phyloP scores from a whole-genome alignment of 2,113 vertebrate genomes.

The Zosterops pallidus region DNA sequence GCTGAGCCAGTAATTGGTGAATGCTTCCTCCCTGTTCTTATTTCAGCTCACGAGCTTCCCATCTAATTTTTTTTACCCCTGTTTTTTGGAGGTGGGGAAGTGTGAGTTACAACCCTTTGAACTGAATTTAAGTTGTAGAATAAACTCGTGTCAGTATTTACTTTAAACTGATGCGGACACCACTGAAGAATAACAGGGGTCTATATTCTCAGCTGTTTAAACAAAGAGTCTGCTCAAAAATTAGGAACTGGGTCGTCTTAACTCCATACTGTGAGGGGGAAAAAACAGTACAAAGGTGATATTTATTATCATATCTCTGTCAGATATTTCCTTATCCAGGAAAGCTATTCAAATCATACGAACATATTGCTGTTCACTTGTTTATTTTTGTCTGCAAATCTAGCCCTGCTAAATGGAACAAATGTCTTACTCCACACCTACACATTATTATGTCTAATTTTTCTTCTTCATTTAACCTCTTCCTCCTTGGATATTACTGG shows the following conservation, averaged over 20 bases:
- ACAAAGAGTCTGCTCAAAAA: background rate
- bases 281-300: background rate
- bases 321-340: background rate
- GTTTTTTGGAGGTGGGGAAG: accelerated
- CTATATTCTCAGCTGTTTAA: background rate
- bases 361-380: background rate
- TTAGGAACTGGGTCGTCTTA: background rate
- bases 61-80: background rate
- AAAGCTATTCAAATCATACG: background rate
- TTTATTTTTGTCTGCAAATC: background rate
- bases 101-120: background rate
- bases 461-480: background rate
- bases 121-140: background rate
- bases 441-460: background rate
- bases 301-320: background rate
- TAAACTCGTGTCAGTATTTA: background rate
- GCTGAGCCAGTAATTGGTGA: accelerated
- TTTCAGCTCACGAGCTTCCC: background rate
- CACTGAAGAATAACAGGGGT: background rate
- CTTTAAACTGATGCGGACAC: background rate
- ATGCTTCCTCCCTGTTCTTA: background rate
- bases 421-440: background rate
- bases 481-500: background rate
- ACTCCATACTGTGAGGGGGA: background rate
- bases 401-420: background rate